These are phyloP conservation scores for Odontamblyopus lacepedii DNA, from an alignment of 2,797 vertebrate genomes.

Conservation along the genomic window DNA sequence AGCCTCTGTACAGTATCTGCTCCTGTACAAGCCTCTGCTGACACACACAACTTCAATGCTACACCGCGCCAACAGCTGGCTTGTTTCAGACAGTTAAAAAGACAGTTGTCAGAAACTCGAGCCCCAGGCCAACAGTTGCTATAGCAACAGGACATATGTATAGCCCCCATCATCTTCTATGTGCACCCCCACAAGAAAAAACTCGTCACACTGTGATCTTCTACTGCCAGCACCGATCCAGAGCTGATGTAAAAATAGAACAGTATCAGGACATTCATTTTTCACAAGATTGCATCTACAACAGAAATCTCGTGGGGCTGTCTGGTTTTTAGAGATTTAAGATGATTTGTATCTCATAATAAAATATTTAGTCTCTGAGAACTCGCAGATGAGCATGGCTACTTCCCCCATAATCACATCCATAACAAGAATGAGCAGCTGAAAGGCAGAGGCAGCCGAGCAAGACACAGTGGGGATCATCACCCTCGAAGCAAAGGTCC, in stretches of 20 bases:
- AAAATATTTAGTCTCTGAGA: slow-evolving; percentile 33
- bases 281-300: slow-evolving; percentile 64
- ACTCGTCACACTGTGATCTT: slow-evolving; percentile 74
- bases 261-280: slow-evolving; percentile 74
- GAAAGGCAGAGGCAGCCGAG: slow-evolving; percentile 14
- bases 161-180: slow-evolving; percentile 30
- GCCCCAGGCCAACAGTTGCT: slow-evolving; percentile 74
- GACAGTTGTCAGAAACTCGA: slow-evolving; percentile 66
- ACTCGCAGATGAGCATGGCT: slow-evolving; percentile 43
- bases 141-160: slow-evolving; percentile 79
- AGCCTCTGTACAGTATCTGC: slow-evolving; percentile 14
- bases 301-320: slow-evolving; percentile 46
- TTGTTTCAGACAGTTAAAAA: slow-evolving; percentile 65
- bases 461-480: not conserved
- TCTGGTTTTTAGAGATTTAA: slow-evolving; percentile 38
- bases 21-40: slow-evolving; percentile 32
- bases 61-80: slow-evolving; percentile 58
- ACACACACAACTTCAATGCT: slow-evolving; percentile 30
- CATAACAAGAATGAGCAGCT: slow-evolving; percentile 33
- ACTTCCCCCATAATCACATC: slow-evolving; percentile 16
- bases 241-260: slow-evolving; percentile 77
- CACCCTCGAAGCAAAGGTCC: slow-evolving; percentile 20
- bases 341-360: slow-evolving; percentile 44
- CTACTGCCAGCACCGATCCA: slow-evolving; percentile 72
- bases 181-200: slow-evolving; percentile 46